Base-by-base conservation (phyloP, 1,140 invertebrate species). In the Sminthurinus signatus region DNA sequence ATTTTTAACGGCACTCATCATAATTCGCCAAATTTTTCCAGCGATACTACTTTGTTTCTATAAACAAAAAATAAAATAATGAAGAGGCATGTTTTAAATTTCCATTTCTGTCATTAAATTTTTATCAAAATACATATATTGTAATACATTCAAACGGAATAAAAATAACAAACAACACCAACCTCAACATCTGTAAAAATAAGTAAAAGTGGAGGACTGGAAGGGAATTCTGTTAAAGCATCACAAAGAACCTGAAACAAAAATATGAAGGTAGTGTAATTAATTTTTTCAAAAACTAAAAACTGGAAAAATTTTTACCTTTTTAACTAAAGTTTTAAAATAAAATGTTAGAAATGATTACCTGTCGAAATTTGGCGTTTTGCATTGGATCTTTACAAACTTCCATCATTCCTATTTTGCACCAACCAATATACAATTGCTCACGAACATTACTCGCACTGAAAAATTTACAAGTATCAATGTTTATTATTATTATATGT, bases 11-110 rank as follows among this genome's bases (percentile, higher is more conserved):
- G 36, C 54, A 12, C 57, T 51, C 29, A 65, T 46, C 70, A 71
- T 68, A 3, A 54, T 28, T 21, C 70, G 48, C 70, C 70, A 71
- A 8, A 71, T 48, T 54, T 67, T 68, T 0, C 70, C 70, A 48
- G 62, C 70, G 28, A 71, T 56, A 46, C 64, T 68, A 23, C 61
- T 62, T 68, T 71, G 70, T 36, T 65, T 71, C 70, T 71, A 44
- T 62, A 60, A 43, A 44, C 32, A 56, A 55, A 50, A 10, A 51
- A 52, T 43, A 66, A 60, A 52, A 44, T 46, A 54, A 52, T 59
- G 10, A 46, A 50, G 51, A 43, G 21, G 12, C 44, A 54, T 21
- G 4, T 50, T 44, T 10, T 10, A 32, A 58, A 17, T 23, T 15
- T 46, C 28, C 27, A 23, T n/a, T n/a, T n/a, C n/a, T n/a, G n/a